Percentiles rank a stretch among this genome's conserved stretches.
phyloP scores from a whole-genome alignment of 2,888 invertebrate species.

The Julus scandinavius region DNA sequence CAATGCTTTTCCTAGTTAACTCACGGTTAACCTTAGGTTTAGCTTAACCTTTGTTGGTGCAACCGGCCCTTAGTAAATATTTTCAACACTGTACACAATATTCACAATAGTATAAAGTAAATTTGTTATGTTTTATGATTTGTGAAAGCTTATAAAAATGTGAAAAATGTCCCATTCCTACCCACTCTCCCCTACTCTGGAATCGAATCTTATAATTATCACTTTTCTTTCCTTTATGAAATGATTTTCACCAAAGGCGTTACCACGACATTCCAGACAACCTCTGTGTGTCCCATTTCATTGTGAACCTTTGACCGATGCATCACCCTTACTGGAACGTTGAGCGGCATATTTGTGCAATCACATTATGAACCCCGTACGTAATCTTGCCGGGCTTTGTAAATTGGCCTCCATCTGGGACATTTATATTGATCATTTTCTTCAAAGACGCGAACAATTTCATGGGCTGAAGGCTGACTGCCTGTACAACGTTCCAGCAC shows the following conservation, averaged over 20 bases:
- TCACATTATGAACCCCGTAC: slow-evolving; percentile 44
- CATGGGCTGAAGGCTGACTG: not conserved
- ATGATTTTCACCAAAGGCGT: not conserved
- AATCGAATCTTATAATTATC: not conserved
- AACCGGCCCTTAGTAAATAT: too few relatives aligned
- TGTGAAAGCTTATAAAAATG: too few relatives aligned
- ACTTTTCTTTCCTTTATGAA: not conserved
- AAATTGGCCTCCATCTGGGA: slow-evolving; percentile 46
- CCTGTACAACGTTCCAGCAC: not conserved
- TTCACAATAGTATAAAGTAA: too few relatives aligned
- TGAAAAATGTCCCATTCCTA: too few relatives aligned
- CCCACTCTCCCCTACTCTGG: too few relatives aligned
- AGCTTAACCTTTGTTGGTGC: too few relatives aligned
- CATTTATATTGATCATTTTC: slow-evolving; percentile 46
- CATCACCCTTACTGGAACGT: slow-evolving; percentile 25
- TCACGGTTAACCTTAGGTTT: too few relatives aligned
- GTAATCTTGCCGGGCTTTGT: slow-evolving; percentile 45
- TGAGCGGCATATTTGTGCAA: slow-evolving; percentile 17
- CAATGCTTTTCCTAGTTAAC: too few relatives aligned
- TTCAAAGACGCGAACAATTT: not conserved
- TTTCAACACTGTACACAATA: too few relatives aligned
- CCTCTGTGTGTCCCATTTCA: not conserved
- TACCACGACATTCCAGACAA: not conserved
- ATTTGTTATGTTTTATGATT: too few relatives aligned
- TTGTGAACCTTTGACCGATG: slow-evolving; percentile 16